These are phyloP conservation scores for Muscicapa comitata DNA, from an alignment of 2,797 vertebrate species.

Conservation along the genomic window DNA sequence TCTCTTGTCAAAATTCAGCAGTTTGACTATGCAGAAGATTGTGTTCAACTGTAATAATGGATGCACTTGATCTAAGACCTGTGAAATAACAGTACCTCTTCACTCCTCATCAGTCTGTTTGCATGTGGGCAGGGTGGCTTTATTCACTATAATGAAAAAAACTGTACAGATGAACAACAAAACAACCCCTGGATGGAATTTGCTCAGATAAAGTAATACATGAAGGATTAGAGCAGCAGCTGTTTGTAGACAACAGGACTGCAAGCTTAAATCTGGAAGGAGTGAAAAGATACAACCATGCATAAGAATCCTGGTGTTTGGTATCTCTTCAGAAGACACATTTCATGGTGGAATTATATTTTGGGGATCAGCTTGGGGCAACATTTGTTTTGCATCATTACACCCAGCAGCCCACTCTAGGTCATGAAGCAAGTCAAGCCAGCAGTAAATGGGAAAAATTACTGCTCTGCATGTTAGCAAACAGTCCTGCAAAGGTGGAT, in stretches of 20 bases:
- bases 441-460: neutral
- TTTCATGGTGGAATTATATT: constrained; percentile 14
- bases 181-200: neutral
- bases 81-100: neutral
- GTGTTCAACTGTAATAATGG: neutral
- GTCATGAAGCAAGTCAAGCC: neutral
- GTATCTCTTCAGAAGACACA: neutral
- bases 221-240: constrained; percentile 14
- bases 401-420: neutral
- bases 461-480: neutral
- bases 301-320: neutral
- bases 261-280: neutral
- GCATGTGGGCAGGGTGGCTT: neutral
- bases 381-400: neutral
- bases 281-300: neutral
- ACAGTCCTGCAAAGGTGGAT: neutral
- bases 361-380: neutral
- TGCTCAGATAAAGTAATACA: neutral
- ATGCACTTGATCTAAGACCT: neutral
- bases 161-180: neutral
- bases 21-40: neutral
- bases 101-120: neutral
- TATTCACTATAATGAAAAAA: neutral
- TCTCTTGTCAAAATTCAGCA: neutral
- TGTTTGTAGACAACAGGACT: neutral